Evolutionary conservation across 2,797 vertebrate genomes (phyloP).

Genomic region (Cyclopterus lumpus): DNA sequence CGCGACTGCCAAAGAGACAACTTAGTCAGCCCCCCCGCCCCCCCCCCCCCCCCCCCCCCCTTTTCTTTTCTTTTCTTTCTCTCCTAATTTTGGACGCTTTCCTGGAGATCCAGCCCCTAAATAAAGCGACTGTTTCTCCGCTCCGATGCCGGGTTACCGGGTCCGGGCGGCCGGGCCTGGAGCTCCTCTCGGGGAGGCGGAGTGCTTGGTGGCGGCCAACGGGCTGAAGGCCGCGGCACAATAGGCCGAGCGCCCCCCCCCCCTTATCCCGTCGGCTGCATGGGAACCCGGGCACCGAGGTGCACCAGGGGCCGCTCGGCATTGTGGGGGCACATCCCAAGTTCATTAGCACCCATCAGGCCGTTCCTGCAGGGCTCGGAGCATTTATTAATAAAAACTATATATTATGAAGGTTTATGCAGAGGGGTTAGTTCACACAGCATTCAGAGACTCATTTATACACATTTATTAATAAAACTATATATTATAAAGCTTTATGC

Average conservation of each 20-base stretch:
- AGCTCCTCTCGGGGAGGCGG: conserved; percentile 76
- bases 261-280: conserved; percentile 66
- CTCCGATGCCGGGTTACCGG: conserved; percentile 78
- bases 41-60: conserved; percentile 17
- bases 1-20: conserved; percentile 88
- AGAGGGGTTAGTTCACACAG: too few relatives aligned
- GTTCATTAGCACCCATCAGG: conserved; percentile 87
- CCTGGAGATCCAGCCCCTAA: conserved; percentile 79
- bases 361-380: conserved; percentile 57
- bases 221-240: conserved; percentile 79
- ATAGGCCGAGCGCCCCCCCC: conserved; percentile 62
- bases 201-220: conserved; percentile 79
- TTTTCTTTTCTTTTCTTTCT: conserved; percentile 65
- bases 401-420: too few relatives aligned
- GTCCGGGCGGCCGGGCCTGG: conserved; percentile 68
- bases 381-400: too few relatives aligned
- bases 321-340: conserved; percentile 87
- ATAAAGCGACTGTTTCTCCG: conserved; percentile 81
- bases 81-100: conserved; percentile 78
- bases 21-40: conserved; percentile 82
- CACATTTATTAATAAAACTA: too few relatives aligned
- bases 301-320: conserved; percentile 82
- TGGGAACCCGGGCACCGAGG: conserved; percentile 86
- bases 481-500: too few relatives aligned
- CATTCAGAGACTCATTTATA: too few relatives aligned